These are phyloP conservation scores for Molossus molossus DNA, from an alignment of 2,797 vertebrate genomes.

Conservation along the genomic window DNA sequence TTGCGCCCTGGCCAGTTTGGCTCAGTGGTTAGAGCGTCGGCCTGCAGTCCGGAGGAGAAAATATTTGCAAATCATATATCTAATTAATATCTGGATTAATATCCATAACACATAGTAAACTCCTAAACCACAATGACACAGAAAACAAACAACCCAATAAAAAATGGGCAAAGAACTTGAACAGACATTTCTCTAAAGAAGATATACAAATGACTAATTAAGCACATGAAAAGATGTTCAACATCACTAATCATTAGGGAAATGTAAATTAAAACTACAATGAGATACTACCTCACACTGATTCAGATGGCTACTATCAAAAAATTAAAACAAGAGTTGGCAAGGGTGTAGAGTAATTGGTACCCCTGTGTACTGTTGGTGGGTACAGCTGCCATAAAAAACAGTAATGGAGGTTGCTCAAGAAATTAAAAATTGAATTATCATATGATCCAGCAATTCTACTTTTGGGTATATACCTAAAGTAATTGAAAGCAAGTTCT, in stretches of 20 bases:
- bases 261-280: neutral
- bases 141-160: neutral
- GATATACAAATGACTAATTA: neutral
- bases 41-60: too few relatives aligned
- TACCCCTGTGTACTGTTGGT: neutral
- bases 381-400: neutral
- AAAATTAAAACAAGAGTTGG: neutral
- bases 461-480: neutral
- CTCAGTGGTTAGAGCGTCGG: too few relatives aligned
- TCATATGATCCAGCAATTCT: neutral
- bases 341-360: neutral
- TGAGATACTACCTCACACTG: neutral
- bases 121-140: neutral
- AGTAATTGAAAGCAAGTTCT: neutral
- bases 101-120: neutral
- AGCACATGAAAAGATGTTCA: neutral
- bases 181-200: neutral
- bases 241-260: neutral
- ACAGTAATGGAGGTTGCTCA: neutral
- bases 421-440: slow-evolving; percentile 5
- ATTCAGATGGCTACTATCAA: neutral
- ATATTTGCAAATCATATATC: neutral
- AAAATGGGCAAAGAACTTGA: slow-evolving; percentile 2
- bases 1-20: too few relatives aligned
- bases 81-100: neutral